Percentiles rank a stretch among this genome's conserved stretches.
phyloP scores from a whole-genome alignment of 2,797 vertebrate species.

The Odontamblyopus rebecca region DNA sequence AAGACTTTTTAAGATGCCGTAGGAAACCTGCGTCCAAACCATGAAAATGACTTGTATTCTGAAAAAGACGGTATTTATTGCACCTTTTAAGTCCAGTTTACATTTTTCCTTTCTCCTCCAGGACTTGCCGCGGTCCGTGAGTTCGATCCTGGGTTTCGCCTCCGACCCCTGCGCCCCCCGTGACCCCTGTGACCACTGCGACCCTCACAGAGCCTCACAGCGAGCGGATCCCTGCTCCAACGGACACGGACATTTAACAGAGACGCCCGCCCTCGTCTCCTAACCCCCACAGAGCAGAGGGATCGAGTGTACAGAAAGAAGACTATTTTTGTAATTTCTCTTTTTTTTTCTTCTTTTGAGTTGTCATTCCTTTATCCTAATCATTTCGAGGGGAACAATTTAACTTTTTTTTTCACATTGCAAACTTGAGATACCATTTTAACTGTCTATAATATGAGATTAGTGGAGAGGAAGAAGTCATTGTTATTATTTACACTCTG shows the following conservation, averaged over 20 bases:
- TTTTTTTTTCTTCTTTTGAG: slow-evolving; percentile 70
- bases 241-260: slow-evolving; percentile 69
- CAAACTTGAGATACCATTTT: no score
- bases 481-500: no score
- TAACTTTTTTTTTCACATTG: background rate
- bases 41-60: no score
- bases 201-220: slow-evolving; percentile 14
- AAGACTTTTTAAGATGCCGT: no score
- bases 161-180: slow-evolving; percentile 43
- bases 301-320: slow-evolving; percentile 70
- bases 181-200: slow-evolving; percentile 46
- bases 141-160: slow-evolving; percentile 84
- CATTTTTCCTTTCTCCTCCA: slow-evolving; percentile 40
- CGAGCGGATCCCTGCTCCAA: slow-evolving; percentile 74
- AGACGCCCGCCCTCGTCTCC: slow-evolving; percentile 75
- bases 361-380: slow-evolving; percentile 80
- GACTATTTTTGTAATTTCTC: slow-evolving; percentile 96
- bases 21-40: no score
- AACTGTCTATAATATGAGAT: no score
- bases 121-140: slow-evolving; percentile 88
- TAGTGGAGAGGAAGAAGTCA: no score
- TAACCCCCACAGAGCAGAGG: slow-evolving; percentile 38
- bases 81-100: no score
- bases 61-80: no score
- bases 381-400: slow-evolving; percentile 35